Percentiles rank a stretch among this genome's conserved stretches.
Evolutionary conservation across 2,888 invertebrate species (phyloP).

Genomic region (Nematopogon swammerdamellus): DNA sequence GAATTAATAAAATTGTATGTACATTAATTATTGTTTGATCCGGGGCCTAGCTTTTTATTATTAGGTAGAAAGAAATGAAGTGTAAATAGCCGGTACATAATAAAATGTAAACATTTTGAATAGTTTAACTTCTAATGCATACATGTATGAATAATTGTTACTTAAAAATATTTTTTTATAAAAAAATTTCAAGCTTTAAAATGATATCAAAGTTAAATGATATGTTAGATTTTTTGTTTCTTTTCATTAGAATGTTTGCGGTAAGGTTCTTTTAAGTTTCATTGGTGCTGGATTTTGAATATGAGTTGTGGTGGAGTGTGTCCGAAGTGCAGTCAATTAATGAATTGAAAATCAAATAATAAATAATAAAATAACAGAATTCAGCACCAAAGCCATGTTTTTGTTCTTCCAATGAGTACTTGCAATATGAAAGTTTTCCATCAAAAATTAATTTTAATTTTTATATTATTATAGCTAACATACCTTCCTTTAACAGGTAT

Average conservation of each 20-base stretch:
- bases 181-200: not conserved
- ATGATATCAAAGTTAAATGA: not conserved
- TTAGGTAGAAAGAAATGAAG: not conserved
- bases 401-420: not conserved
- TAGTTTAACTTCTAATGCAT: not conserved
- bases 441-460: not conserved
- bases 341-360: not conserved
- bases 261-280: not conserved
- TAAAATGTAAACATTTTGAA: not conserved
- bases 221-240: not conserved
- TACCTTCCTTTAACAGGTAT: too few relatives aligned
- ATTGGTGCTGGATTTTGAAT: not conserved
- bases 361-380: not conserved
- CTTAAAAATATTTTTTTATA: not conserved
- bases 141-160: not conserved
- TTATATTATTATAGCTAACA: not conserved
- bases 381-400: not conserved
- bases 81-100: not conserved
- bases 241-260: not conserved
- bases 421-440: not conserved
- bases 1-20: too few relatives aligned
- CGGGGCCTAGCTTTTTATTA: not conserved
- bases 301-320: not conserved
- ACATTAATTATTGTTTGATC: not conserved
- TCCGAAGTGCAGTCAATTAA: not conserved